phyloP scores from a whole-genome alignment of 2,113 vertebrate species.

The Erythrocercus mccallii region DNA sequence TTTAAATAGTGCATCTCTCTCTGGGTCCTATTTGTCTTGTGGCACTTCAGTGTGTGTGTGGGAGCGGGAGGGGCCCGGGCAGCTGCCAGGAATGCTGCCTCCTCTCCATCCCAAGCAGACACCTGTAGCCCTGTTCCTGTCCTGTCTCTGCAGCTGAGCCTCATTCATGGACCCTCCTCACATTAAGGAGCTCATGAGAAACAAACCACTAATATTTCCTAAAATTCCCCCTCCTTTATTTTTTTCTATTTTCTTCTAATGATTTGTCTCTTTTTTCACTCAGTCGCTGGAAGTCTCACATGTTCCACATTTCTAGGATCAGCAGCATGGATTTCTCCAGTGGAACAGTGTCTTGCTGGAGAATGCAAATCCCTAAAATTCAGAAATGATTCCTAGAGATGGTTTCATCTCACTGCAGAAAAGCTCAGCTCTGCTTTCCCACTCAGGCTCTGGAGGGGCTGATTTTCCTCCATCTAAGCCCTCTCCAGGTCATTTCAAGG shows the following conservation, averaged over 20 bases:
- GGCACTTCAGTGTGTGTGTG: not conserved
- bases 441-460: not conserved
- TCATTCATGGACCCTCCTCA: not conserved
- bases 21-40: not conserved
- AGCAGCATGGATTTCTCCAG: not conserved
- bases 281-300: accelerated
- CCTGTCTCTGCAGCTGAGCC: not conserved
- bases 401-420: not conserved
- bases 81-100: not conserved
- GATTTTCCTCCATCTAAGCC: not conserved
- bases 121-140: not conserved
- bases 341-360: not conserved
- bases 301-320: not conserved
- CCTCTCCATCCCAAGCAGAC: not conserved
- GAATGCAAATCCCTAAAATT: no score
- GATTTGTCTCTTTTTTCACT: not conserved
- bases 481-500: not conserved
- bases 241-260: not conserved
- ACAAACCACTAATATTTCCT: not conserved
- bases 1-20: slow-evolving; percentile 45
- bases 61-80: not conserved
- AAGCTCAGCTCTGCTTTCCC: not conserved
- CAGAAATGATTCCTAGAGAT: not conserved
- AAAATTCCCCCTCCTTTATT: not conserved
- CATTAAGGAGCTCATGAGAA: not conserved